phyloP scores from a whole-genome alignment of 2,113 vertebrate genomes.

The Tragulus kanchil region DNA sequence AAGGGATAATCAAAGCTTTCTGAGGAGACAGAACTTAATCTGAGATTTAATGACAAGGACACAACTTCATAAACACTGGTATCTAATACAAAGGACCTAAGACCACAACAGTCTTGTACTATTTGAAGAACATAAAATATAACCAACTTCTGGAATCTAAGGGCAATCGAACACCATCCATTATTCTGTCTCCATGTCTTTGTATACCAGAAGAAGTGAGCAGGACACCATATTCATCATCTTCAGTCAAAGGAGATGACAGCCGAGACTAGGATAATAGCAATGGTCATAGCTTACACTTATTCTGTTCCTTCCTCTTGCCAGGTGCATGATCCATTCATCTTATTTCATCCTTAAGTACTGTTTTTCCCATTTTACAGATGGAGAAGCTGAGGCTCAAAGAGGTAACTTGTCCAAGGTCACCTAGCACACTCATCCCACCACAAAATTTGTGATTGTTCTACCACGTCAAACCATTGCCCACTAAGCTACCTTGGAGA shows the following conservation, averaged over 20 bases:
- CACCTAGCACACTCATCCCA: background rate
- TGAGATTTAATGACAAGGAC: constrained; percentile 27
- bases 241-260: constrained; percentile 20
- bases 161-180: background rate
- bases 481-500: background rate
- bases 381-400: background rate
- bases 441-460: background rate
- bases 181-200: background rate
- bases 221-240: background rate
- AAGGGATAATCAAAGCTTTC: background rate
- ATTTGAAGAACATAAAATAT: background rate
- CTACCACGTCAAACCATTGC: background rate
- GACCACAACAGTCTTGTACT: background rate
- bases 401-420: background rate
- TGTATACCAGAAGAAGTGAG: background rate
- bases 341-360: constrained; percentile 13
- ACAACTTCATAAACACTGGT: background rate
- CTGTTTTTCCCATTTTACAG: background rate
- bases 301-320: background rate
- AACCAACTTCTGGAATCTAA: constrained; percentile 17
- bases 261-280: background rate
- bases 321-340: background rate
- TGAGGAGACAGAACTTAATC: background rate
- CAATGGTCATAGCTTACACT: background rate
- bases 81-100: constrained; percentile 22